These are phyloP conservation scores for Pteropus rufus DNA, from an alignment of 2,797 vertebrate species.

Conservation along the genomic window DNA sequence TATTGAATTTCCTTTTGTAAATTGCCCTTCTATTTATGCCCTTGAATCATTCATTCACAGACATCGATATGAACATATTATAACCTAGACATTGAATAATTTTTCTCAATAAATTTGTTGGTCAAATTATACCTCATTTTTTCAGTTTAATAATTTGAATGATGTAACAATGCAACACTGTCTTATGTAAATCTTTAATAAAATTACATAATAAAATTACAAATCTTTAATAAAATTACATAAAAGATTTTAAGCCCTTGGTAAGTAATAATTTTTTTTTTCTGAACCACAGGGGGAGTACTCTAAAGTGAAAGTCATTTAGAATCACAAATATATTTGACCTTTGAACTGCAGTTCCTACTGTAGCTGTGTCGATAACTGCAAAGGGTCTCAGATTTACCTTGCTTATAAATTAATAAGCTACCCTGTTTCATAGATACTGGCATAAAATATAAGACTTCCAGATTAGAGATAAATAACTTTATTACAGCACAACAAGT, in stretches of 20 bases:
- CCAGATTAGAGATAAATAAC: not conserved
- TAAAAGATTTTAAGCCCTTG: not conserved
- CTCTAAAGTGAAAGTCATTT: not conserved
- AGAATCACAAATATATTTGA: conserved; percentile 21
- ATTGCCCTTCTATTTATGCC: not conserved
- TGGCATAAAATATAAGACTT: not conserved
- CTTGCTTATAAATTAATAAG: not conserved
- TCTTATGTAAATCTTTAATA: not conserved
- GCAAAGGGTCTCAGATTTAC: not conserved
- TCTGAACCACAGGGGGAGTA: not conserved
- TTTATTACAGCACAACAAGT: not conserved
- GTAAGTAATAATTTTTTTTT: not conserved
- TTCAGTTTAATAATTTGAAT: conserved; percentile 1
- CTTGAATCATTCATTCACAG: not conserved
- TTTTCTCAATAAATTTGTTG: not conserved
- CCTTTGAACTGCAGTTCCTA: not conserved
- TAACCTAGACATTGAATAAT: conserved; percentile 11
- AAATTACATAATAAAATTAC: not conserved
- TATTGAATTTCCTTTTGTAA: not conserved
- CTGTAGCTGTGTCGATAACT: not conserved
- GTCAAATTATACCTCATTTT: not conserved
- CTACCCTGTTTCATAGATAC: not conserved
- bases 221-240: not conserved
- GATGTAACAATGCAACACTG: not conserved
- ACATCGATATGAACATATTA: not conserved